Percentiles rank a stretch among this genome's conserved stretches.
phyloP scores from a whole-genome alignment of 2,113 vertebrate species.

The Pogona vitticeps region DNA sequence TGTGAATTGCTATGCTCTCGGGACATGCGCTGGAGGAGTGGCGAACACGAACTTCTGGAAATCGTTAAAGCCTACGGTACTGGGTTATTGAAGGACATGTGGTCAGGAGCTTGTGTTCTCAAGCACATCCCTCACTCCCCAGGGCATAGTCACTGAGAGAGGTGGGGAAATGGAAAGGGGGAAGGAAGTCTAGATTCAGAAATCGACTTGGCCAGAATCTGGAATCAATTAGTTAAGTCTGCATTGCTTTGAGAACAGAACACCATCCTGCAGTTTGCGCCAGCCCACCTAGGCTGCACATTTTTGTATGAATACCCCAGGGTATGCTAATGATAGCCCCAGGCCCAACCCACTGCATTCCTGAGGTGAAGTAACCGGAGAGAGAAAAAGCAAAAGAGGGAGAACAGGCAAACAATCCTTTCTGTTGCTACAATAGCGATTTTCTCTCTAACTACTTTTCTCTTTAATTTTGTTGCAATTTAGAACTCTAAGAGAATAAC shows the following conservation, averaged over 20 bases:
- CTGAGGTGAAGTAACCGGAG: background rate
- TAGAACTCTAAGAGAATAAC: too few species aligned
- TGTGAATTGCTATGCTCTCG: conserved; percentile 28
- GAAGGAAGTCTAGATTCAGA: background rate
- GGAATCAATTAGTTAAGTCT: background rate
- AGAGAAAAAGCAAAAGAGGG: background rate
- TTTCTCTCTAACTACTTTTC: background rate
- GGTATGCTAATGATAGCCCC: background rate
- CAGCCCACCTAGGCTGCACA: background rate
- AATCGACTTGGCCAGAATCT: background rate
- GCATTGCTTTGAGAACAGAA: background rate
- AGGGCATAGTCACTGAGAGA: too few species aligned
- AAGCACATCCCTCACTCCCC: background rate
- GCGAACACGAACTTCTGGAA: background rate
- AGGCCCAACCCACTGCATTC: background rate
- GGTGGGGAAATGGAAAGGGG: background rate
- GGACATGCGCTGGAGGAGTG: background rate
- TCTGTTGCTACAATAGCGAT: background rate
- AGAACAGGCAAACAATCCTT: too few species aligned
- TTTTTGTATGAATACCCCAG: background rate
- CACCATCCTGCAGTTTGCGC: background rate
- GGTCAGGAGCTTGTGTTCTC: background rate
- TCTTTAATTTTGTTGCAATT: background rate
- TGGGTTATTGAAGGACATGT: background rate
- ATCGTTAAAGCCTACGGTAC: background rate